Percentiles rank a stretch among this genome's conserved stretches.
Conservation (phyloP, 2,113 vertebrate genomes). For the Plestiodon gilberti region DNA sequence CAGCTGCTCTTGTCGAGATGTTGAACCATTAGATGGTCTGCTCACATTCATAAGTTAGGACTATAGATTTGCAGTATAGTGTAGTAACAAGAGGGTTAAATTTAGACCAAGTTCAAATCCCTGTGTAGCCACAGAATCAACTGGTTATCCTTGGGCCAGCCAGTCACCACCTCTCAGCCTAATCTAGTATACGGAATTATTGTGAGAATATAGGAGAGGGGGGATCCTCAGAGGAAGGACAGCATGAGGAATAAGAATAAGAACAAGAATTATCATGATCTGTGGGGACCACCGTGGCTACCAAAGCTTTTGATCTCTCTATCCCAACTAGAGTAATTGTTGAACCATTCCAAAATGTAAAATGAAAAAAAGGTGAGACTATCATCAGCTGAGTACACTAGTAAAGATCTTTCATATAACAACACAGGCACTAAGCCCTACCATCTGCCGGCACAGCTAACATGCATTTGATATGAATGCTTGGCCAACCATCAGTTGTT, state of each 20-base stretch:
- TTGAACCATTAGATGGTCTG: neutral
- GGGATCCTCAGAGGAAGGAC: neutral
- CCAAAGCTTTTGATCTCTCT: neutral
- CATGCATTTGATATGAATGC: accelerated
- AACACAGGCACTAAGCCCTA: neutral
- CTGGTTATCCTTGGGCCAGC: neutral
- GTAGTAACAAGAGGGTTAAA: neutral
- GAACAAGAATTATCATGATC: neutral
- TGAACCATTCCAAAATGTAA: neutral
- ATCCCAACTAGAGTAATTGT: neutral
- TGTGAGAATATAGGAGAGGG: neutral
- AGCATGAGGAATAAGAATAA: neutral
- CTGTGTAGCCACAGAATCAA: neutral
- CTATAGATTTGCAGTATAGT: neutral
- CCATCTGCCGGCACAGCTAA: neutral
- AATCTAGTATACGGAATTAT: neutral
- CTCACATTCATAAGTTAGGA: neutral
- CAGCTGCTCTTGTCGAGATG: neutral
- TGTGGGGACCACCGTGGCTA: neutral
- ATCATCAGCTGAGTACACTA: neutral
- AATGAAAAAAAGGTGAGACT: neutral
- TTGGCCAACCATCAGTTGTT: neutral
- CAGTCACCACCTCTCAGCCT: neutral
- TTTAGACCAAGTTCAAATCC: neutral
- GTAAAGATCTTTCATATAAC: neutral